A percentile compares a stretch with the other conserved stretches of the same genome.
Evolutionary conservation across 1,140 invertebrate genomes (phyloP).

Genomic region (Diorhabda elongata): DNA sequence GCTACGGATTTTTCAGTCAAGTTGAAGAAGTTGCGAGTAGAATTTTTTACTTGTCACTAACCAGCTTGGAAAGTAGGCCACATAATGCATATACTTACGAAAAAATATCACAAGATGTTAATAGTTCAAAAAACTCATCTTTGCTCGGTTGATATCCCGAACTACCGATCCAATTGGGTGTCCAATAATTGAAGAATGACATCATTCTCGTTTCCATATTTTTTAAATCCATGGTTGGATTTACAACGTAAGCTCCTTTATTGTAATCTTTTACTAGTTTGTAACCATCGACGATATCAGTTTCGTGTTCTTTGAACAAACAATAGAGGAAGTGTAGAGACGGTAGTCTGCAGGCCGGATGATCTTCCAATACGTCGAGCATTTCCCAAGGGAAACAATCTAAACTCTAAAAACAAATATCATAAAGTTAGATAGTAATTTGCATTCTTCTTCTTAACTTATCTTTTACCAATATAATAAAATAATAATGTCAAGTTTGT

Average conservation of each 20-base stretch:
- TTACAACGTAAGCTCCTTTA: constrained; percentile 55
- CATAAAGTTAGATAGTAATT: no score
- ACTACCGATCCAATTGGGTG: constrained; percentile 61
- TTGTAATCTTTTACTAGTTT: constrained; percentile 48
- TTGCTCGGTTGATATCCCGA: constrained; percentile 54
- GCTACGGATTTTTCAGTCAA: no score
- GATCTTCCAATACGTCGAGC: constrained; percentile 56
- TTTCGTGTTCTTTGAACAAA: constrained; percentile 60
- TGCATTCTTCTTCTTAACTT: no score
- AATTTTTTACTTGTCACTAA: no score
- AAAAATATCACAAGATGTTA: constrained; percentile 61
- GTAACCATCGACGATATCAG: constrained; percentile 55
- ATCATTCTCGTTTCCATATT: constrained; percentile 65
- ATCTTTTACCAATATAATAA: no score
- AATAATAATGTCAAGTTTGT: no score
- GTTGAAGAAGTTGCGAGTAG: no score
- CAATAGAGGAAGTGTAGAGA: constrained; percentile 66
- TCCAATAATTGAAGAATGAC: constrained; percentile 59
- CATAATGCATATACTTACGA: constrained; percentile 54
- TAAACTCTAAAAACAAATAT: constrained; percentile 54
- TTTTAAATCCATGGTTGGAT: constrained; percentile 65
- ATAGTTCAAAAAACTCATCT: constrained; percentile 55
- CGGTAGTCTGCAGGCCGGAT: constrained; percentile 67
- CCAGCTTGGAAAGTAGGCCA: neutral
- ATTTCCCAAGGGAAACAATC: constrained; percentile 75